These are phyloP conservation scores for Sphaerophoria rueppellii DNA, from an alignment of 2,888 invertebrate genomes.

Conservation along the genomic window DNA sequence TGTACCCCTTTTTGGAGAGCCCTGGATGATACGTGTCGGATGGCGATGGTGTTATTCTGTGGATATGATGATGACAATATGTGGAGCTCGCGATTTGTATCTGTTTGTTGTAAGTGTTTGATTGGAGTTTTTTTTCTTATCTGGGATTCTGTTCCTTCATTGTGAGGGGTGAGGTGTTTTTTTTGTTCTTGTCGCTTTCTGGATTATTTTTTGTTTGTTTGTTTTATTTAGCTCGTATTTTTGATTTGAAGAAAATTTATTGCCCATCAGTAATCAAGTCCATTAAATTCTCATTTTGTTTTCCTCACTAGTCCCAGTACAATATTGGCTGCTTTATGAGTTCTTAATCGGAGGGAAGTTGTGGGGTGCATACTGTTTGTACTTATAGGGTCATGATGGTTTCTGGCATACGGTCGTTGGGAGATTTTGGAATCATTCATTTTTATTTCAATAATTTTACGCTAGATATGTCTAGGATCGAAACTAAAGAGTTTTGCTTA, in stretches of 20 bases:
- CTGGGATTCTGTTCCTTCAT: conserved; percentile 49
- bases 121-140: conserved; percentile 61
- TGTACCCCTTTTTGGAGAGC: conserved; percentile 13
- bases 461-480: neutral
- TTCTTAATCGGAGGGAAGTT: conserved; percentile 36
- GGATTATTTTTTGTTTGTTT: conserved; percentile 20
- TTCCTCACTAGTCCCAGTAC: conserved; percentile 20
- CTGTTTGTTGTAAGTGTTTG: conserved; percentile 73
- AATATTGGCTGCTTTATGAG: neutral
- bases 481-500: conserved; percentile 21
- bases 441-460: conserved; percentile 60
- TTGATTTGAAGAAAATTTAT: conserved; percentile 73
- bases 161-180: neutral
- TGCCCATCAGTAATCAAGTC: conserved; percentile 76
- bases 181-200: conserved; percentile 33
- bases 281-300: conserved; percentile 76
- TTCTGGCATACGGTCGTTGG: conserved; percentile 21
- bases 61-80: conserved; percentile 73
- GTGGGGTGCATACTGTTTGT: neutral
- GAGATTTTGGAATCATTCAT: conserved; percentile 67
- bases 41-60: conserved; percentile 32
- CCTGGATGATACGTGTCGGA: conserved; percentile 6
- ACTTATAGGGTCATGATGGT: neutral
- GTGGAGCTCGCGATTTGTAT: conserved; percentile 72
- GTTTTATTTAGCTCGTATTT: conserved; percentile 52